These are phyloP conservation scores for Zootoca vivipara DNA, from an alignment of 2,113 vertebrate species.

Conservation along the genomic window DNA sequence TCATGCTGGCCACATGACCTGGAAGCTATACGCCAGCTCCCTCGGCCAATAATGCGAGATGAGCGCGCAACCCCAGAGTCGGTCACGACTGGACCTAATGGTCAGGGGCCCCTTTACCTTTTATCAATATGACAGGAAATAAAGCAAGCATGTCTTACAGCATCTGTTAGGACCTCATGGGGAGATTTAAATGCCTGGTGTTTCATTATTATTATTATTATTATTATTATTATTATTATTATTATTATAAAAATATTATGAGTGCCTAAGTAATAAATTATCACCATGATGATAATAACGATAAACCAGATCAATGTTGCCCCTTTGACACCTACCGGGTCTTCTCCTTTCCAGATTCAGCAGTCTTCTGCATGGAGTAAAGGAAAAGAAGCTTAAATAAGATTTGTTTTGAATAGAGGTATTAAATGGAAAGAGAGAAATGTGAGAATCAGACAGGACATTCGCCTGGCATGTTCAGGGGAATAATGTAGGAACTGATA, in stretches of 20 bases:
- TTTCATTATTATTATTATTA: background rate
- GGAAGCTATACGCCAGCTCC: too few relatives aligned
- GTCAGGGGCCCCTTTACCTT: too few relatives aligned
- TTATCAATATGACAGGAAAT: background rate
- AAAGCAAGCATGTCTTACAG: conserved; percentile 30
- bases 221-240: background rate
- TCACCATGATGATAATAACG: too few relatives aligned
- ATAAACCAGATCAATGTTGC: background rate
- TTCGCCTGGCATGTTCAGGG: background rate
- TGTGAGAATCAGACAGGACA: conserved; percentile 34
- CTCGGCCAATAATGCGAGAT: too few relatives aligned
- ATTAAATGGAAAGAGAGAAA: conserved; percentile 46
- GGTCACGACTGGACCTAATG: too few relatives aligned
- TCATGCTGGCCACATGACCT: too few relatives aligned
- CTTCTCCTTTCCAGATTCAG: background rate
- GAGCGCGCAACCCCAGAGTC: too few relatives aligned
- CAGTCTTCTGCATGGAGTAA: background rate
- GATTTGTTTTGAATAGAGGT: conserved; percentile 41
- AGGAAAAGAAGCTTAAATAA: conserved; percentile 49
- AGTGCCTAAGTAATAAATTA: too few relatives aligned
- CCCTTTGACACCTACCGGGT: conserved; percentile 26
- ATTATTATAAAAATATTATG: background rate
- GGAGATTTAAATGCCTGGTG: too few relatives aligned
- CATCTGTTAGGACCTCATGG: background rate
- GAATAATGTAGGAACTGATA: conserved; percentile 18